These are phyloP conservation scores for Dicyrtoma fusca DNA, from an alignment of 2,888 invertebrate genomes.

Conservation along the genomic window DNA sequence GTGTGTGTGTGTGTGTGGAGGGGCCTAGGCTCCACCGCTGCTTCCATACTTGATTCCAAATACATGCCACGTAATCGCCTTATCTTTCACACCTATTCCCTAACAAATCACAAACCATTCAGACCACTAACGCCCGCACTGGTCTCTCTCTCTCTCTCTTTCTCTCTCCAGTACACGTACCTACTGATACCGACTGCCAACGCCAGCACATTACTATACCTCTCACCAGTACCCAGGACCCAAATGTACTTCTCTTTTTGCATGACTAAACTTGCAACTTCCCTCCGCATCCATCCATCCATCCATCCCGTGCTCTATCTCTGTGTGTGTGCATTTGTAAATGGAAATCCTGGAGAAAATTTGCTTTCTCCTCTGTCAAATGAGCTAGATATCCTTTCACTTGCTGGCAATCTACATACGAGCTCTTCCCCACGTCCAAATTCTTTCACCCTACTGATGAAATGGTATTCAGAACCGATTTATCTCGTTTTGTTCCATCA, in stretches of 20 bases:
- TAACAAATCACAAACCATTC: background rate
- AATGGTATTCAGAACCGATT: constrained; percentile 24
- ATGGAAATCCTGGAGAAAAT: constrained; percentile 2
- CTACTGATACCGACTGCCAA: constrained; percentile 29
- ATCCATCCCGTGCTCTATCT: constrained; percentile 9
- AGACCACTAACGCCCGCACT: background rate
- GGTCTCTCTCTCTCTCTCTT: background rate
- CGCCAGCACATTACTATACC: constrained; percentile 36
- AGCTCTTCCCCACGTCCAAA: no score
- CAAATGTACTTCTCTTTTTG: no score
- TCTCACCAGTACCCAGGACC: constrained; percentile 23
- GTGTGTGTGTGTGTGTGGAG: background rate
- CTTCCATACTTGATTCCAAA: constrained; percentile 40
- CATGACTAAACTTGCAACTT: background rate
- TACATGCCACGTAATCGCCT: constrained; percentile 54
- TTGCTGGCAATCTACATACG: background rate
- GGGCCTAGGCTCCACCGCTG: constrained; percentile 12
- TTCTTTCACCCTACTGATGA: constrained; percentile 2
- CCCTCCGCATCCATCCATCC: background rate
- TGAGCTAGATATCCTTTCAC: background rate
- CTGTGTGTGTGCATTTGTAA: background rate
- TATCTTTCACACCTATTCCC: constrained; percentile 55
- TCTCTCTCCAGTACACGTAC: background rate
- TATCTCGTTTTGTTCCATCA: constrained; percentile 35
- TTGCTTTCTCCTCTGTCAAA: no score